Base-by-base conservation (phyloP, 1,140 invertebrate genomes). In the Leptoteleia sp. region DNA sequence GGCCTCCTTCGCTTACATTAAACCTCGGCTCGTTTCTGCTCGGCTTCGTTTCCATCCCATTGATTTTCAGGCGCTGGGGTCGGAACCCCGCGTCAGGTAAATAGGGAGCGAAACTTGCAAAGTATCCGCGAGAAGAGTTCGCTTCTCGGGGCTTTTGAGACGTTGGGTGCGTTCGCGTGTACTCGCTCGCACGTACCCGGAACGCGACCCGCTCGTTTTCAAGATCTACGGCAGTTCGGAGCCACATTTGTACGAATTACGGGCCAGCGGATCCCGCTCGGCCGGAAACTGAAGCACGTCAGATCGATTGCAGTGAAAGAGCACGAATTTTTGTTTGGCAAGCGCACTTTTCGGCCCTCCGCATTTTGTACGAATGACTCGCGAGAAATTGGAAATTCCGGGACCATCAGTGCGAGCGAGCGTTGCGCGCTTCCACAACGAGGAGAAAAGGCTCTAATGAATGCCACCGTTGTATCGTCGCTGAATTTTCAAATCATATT, bases 41-140 rank as follows among this genome's bases (percentile, higher is more conserved):
- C 79, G 61, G 78, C 79, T 85, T 82, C 76, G 70, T 85, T 86
- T 86, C 85, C 85, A 77, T 85, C 52, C 83, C 84, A 87, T 87
- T 86, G 84, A 83, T 83, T 83, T 47, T 62, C 57, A 54, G 55
- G 8, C 54, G 55, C 33, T 73, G 67, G 80, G 76, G 71, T 77
- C 67, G 59, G 59, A 50, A 76, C 64, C 47, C 25, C 38, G 57
- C 75, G 65, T 84, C 84, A 86, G 83, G 85, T 85, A 86, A 87
- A 86, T 82, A 85, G 84, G 79, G 73, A 81, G 80, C 57, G 80
- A 82, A 86, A 85, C 84, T 86, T 81, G 84, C 81, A 84, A 86
- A 87, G 84, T 85, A 84, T 85, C 81, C 84, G 72, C 73, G 70
- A 81, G 67, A 76, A 82, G 79, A 83, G 81, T 76, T 77, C 37